Base-by-base conservation (phyloP, 2,888 invertebrate species). In the Lasius platythorax region DNA sequence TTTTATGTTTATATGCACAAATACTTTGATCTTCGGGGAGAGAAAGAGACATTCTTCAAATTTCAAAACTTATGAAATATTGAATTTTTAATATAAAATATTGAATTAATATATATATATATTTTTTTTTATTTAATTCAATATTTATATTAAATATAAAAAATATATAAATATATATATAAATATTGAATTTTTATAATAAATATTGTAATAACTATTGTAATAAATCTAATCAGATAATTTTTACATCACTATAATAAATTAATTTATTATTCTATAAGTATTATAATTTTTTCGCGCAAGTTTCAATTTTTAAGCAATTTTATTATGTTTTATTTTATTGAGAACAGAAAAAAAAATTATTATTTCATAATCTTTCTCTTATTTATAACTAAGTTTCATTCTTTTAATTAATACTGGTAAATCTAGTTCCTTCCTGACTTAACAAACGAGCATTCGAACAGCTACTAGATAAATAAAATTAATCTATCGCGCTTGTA, bases 381-480 rank as follows among this genome's bases (percentile, higher is more conserved):
- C 1, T 3, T 74, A 46, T 64, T 46, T 64, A 33, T 63, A 53
- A 9, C n/a, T 33, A 37, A 43, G 28, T 15, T 70, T 68, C 1
- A 56, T 43, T 79, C 11, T 67, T 68, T 6, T 30, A 68, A 58
- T 68, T 79, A 67, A 66, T 8, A 40, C n/a, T 6, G n/a, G 1
- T n/a, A 67, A 67, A 58, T 28, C 30, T 11, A 56, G 0, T 9
- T 43, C 5, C 46, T 79, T 79, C 46, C 18, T 37, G 46, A 2
- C 5, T 72, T 46, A 79, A 72, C 70, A 33, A 70, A 78, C 18
- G 1, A 58, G 43, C 30, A 58, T 70, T 11, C 23, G n/a, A 70
- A 30, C 18, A 3, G 12, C 5, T 18, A 40, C 40, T 8, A 43
- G 11, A 43, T 11, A 70, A 70, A 79, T 79, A 18, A 70, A 67